Evolutionary conservation across 2,888 invertebrate genomes (phyloP).

Genomic region (Ichneumoninae sp.): DNA sequence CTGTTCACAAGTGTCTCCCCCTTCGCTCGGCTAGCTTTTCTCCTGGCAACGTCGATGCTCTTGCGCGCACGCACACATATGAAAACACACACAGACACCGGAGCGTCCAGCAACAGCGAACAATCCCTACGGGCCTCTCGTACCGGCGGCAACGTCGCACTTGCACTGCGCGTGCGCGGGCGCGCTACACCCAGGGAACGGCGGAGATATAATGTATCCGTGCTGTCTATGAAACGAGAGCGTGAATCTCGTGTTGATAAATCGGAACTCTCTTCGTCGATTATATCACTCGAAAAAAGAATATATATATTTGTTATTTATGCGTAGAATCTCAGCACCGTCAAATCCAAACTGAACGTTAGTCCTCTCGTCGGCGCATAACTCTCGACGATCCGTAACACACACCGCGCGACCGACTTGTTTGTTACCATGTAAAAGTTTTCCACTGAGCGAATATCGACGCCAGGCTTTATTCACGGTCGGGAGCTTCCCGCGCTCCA

Average conservation of each 20-base stretch:
- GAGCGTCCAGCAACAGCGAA: conserved; percentile 59
- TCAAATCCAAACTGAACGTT: not conserved
- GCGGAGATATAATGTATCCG: conserved; percentile 37
- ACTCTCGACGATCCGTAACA: not conserved
- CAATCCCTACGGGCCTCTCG: conserved; percentile 32
- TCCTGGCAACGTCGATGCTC: conserved; percentile 61
- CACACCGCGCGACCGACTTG: conserved; percentile 3
- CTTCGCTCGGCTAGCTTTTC: conserved; percentile 48
- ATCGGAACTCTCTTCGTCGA: not conserved
- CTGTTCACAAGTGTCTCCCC: conserved; percentile 16
- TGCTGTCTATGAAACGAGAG: conserved; percentile 3
- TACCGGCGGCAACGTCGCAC: conserved; percentile 70
- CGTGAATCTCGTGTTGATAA: not conserved
- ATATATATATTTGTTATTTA: not conserved
- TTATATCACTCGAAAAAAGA: not conserved
- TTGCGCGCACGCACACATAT: conserved; percentile 3
- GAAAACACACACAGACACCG: not conserved
- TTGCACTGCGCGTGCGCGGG: conserved; percentile 66
- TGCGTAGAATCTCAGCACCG: too few relatives aligned
- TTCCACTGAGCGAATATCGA: conserved; percentile 15
- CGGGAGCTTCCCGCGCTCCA: not conserved
- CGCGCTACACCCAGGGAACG: conserved; percentile 55
- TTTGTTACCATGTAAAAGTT: conserved; percentile 22
- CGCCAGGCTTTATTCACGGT: not conserved
- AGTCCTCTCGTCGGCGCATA: not conserved